Base-by-base conservation (phyloP, 1,140 invertebrate genomes). In the Vanessa tameamea region DNA sequence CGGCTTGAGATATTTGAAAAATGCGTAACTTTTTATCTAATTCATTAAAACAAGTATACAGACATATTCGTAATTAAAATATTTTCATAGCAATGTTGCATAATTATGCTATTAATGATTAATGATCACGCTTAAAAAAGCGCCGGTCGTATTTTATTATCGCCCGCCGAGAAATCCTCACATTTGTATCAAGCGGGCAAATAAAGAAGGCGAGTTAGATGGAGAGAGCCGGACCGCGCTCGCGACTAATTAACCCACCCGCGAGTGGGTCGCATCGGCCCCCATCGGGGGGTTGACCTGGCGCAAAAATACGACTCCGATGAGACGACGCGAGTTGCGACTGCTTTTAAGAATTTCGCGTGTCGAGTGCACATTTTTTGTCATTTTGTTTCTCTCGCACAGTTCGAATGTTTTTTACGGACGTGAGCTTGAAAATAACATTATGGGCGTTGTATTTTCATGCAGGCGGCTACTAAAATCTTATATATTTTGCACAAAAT, bases 201-300 rank as follows among this genome's bases (percentile, higher is more conserved):
- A 92, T 90, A 90, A 92, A 90, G 90, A 90, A 90, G 88, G 86
- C 88, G 88, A 92, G 87, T 89, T 89, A 88, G 88, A 90, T 89
- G 84, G 88, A 90, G 87, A 87, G 87, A 84, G 86, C 85, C 83
- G 88, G 85, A 87, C 87, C 85, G 86, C 81, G 89, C 83, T 90
- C 87, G 88, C 89, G 89, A 92, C 88, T 92, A 92, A 92, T 90
- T 92, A 92, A 89, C 85, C 88, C 87, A 69, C 87, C 87, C 84
- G 69, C 74, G 76, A 66, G 63, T 70, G 73, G 81, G 84, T 69
- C 73, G 72, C 71, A 74, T 73, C 75, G 80, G 64, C 75, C 82
- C 77, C 78, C 80, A 53, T 6, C 65, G 78, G 73, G 81, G 81
- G 83, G 74, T 76, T 81, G 83, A 83, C 80, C 80, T 66, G 79